phyloP scores from a whole-genome alignment of 2,888 invertebrate genomes.

The Odontocolon sp. region DNA sequence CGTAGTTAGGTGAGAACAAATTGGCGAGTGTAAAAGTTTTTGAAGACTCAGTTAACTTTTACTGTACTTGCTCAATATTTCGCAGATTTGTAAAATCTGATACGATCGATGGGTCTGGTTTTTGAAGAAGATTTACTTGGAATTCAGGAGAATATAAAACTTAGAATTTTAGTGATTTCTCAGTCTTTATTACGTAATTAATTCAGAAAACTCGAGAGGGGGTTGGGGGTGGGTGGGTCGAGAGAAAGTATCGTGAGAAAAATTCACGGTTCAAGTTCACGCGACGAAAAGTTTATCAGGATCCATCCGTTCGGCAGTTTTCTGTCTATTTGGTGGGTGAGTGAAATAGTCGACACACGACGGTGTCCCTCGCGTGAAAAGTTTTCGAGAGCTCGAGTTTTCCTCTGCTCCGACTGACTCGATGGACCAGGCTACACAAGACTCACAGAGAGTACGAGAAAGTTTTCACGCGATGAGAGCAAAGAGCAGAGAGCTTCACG shows the following conservation, averaged over 20 bases:
- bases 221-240: too few relatives aligned
- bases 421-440: conserved; percentile 21
- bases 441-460: conserved; percentile 1
- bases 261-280: background rate
- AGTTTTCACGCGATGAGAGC: conserved; percentile 14
- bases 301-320: background rate
- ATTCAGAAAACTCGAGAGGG: too few relatives aligned
- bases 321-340: background rate
- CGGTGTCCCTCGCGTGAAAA: conserved; percentile 27
- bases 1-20: too few relatives aligned
- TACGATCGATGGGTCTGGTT: too few relatives aligned
- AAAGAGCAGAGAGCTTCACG: background rate
- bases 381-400: conserved; percentile 46
- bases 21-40: too few relatives aligned
- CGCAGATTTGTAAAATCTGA: too few relatives aligned
- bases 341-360: conserved; percentile 28
- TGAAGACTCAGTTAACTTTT: too few relatives aligned
- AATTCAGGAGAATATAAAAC: too few relatives aligned
- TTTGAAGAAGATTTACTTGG: too few relatives aligned
- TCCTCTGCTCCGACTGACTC: conserved; percentile 24
- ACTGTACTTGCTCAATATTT: too few relatives aligned
- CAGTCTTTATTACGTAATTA: too few relatives aligned
- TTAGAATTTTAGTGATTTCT: too few relatives aligned
- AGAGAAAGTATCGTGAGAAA: background rate
- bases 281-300: conserved; percentile 15